phyloP scores from a whole-genome alignment of 1,140 invertebrate species.

The Diploscapter pachys region DNA sequence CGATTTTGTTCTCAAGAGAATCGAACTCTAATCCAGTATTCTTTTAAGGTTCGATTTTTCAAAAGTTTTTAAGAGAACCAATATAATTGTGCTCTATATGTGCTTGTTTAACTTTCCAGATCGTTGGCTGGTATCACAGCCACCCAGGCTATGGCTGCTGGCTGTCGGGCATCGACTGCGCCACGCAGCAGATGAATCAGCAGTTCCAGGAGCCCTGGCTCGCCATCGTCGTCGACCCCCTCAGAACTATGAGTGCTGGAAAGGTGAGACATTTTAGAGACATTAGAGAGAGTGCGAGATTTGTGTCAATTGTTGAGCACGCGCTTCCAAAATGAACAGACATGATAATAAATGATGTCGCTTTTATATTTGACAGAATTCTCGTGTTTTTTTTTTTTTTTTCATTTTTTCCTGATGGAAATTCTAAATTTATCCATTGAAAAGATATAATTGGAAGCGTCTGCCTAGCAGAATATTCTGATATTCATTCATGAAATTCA shows the following conservation, averaged over 20 bases:
- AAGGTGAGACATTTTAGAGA: constrained; percentile 67
- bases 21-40: background rate
- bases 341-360: no score
- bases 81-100: background rate
- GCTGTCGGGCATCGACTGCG: constrained; percentile 98
- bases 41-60: background rate
- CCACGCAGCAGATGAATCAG: constrained; percentile 97
- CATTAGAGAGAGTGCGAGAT: background rate
- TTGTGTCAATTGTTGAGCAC: no score
- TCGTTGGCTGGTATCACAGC: constrained; percentile 99
- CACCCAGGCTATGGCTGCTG: constrained; percentile 99
- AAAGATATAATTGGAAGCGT: no score
- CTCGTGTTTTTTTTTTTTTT: no score
- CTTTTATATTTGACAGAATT: no score
- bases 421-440: no score
- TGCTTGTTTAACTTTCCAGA: constrained; percentile 56
- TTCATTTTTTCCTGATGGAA: no score
- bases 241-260: constrained; percentile 95
- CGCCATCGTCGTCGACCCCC: constrained; percentile 98
- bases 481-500: background rate
- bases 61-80: background rate
- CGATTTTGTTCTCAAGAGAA: background rate
- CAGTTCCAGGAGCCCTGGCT: constrained; percentile 99
- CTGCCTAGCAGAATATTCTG: no score
- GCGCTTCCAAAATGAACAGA: no score